phyloP scores from a whole-genome alignment of 2,888 invertebrate species.

The Sarcophaga carnaria region DNA sequence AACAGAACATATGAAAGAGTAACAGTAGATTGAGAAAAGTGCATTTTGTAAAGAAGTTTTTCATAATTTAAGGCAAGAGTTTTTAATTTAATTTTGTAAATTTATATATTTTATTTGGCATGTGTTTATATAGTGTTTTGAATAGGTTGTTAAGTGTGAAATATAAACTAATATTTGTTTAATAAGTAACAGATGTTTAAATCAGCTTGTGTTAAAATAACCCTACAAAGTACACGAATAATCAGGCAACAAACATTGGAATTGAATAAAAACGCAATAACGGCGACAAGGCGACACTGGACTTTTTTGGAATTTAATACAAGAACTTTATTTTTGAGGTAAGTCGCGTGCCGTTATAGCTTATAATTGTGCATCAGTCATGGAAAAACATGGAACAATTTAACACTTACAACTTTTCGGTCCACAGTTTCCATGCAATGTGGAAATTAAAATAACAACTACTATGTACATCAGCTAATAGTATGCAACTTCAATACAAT shows the following conservation, averaged over 20 bases:
- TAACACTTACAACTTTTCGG: constrained; percentile 23
- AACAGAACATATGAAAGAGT: background rate
- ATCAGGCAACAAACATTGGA: background rate
- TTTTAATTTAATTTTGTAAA: background rate
- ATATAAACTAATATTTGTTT: no score
- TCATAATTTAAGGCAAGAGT: background rate
- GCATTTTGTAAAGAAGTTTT: background rate
- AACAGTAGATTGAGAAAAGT: no score
- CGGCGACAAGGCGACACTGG: background rate
- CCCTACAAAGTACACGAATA: constrained; percentile 10
- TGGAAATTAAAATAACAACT: constrained; percentile 20
- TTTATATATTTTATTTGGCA: no score
- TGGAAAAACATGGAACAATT: constrained; percentile 3
- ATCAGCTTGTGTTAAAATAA: background rate
- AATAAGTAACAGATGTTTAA: constrained; percentile 33
- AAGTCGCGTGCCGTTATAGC: no score
- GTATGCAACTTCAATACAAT: constrained; percentile 7
- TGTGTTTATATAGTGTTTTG: no score
- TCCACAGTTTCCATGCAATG: constrained; percentile 12
- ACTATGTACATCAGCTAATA: background rate
- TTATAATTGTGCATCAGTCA: background rate
- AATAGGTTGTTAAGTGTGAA: no score
- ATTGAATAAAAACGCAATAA: background rate
- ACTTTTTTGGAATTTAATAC: background rate
- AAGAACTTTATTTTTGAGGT: no score